These are phyloP conservation scores for Gobio gobio DNA, from an alignment of 2,113 vertebrate genomes.

Conservation along the genomic window DNA sequence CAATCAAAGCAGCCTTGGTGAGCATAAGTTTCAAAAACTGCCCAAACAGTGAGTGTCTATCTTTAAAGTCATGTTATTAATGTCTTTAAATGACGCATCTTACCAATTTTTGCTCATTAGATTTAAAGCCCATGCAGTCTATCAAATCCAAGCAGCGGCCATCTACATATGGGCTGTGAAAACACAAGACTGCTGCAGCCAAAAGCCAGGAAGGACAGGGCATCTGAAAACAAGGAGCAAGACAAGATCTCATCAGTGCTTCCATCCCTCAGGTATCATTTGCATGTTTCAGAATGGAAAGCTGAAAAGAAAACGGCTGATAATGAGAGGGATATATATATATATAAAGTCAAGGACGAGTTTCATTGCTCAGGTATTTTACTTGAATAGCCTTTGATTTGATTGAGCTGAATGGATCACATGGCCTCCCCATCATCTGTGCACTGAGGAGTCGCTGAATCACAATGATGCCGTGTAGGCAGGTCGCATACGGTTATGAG, in stretches of 20 bases:
- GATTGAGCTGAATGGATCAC: neutral
- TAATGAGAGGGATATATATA: neutral
- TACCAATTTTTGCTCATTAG: slow-evolving; percentile 76
- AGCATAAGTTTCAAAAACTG: neutral
- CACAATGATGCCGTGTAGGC: neutral
- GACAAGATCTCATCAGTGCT: slow-evolving; percentile 10
- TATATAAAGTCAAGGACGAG: slow-evolving; percentile 11
- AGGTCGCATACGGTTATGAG: neutral
- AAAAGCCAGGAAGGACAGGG: slow-evolving; percentile 64
- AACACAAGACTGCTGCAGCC: slow-evolving; percentile 68
- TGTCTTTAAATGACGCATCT: slow-evolving; percentile 46
- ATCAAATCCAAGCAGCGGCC: slow-evolving; percentile 74
- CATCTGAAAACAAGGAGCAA: slow-evolving; percentile 70
- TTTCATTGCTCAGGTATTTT: neutral
- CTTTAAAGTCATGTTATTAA: neutral
- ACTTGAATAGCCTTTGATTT: slow-evolving; percentile 29
- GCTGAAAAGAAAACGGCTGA: neutral
- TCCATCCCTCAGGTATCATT: neutral
- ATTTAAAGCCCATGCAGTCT: slow-evolving; percentile 75
- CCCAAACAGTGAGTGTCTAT: neutral
- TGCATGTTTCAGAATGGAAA: neutral
- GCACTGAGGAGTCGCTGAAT: neutral
- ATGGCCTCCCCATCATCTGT: neutral
- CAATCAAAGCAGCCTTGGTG: neutral
- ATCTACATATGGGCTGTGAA: slow-evolving; percentile 63